phyloP scores from a whole-genome alignment of 2,797 vertebrate genomes.

The Lepus townsendii region DNA sequence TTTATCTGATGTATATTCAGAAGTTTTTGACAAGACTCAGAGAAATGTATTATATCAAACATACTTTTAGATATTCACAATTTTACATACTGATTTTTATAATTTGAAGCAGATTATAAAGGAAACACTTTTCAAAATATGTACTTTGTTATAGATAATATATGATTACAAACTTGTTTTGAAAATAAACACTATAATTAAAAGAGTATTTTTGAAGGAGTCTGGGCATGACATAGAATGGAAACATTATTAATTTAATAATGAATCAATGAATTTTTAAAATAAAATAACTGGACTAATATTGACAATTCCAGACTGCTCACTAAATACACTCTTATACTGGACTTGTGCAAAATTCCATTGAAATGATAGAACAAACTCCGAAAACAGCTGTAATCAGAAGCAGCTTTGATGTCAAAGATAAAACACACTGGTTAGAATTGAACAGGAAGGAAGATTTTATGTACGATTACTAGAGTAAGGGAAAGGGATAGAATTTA shows the following conservation, averaged over 20 bases:
- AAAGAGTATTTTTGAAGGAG: not conserved
- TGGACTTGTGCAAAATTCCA: not conserved
- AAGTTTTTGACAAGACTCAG: slow-evolving; percentile 76
- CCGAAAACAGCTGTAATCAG: not conserved
- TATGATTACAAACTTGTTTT: not conserved
- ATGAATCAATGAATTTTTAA: not conserved
- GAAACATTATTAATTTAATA: not conserved
- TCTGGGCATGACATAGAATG: not conserved
- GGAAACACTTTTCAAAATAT: slow-evolving; percentile 67
- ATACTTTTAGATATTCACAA: slow-evolving; percentile 76
- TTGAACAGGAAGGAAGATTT: not conserved
- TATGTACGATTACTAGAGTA: not conserved
- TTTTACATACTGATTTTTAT: slow-evolving; percentile 72
- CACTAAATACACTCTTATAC: not conserved
- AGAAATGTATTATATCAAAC: slow-evolving; percentile 71
- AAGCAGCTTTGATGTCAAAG: not conserved
- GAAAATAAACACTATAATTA: not conserved
- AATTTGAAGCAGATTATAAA: slow-evolving; percentile 73
- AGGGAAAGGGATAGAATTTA: not conserved
- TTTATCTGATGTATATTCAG: slow-evolving; percentile 44
- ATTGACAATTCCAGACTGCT: not conserved
- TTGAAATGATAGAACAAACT: not conserved
- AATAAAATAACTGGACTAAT: not conserved
- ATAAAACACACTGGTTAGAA: not conserved
- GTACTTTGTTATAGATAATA: not conserved